A percentile compares a stretch with the other conserved stretches of the same genome.
Evolutionary conservation across 2,797 vertebrate species (phyloP).

Genomic region (Gallinago solitaria): DNA sequence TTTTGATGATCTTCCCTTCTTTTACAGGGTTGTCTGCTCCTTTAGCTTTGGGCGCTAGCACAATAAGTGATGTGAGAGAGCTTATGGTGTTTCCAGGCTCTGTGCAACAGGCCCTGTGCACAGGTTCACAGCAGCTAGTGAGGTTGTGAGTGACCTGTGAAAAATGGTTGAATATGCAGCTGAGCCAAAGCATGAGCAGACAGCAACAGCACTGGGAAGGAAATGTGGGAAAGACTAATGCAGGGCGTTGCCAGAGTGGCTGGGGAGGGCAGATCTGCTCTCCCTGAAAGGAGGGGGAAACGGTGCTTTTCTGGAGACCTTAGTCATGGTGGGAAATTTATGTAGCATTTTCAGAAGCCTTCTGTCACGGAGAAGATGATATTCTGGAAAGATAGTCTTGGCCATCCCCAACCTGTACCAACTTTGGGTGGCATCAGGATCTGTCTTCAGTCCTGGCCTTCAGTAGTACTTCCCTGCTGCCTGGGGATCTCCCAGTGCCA

Average conservation of each 20-base stretch:
- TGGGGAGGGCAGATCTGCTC: neutral
- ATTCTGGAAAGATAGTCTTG: neutral
- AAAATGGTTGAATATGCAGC: neutral
- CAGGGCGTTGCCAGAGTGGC: neutral
- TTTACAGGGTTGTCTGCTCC: neutral
- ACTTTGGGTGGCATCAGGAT: neutral
- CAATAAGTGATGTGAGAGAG: neutral
- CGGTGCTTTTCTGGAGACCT: neutral
- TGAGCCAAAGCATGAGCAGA: accelerated
- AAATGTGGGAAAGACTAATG: neutral
- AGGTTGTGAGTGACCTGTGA: neutral
- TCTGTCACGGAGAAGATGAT: neutral
- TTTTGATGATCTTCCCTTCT: neutral
- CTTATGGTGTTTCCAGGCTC: neutral
- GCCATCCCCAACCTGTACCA: accelerated
- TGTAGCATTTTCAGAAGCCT: neutral
- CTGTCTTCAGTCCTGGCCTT: neutral
- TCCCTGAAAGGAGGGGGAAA: neutral
- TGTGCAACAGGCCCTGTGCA: no score
- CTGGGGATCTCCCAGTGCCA: neutral
- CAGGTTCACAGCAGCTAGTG: no score
- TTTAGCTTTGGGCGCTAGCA: neutral
- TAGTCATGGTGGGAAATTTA: neutral
- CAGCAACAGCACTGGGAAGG: accelerated
- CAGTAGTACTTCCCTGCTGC: neutral